Percentiles rank a stretch among this genome's conserved stretches.
Conservation (phyloP, 2,113 vertebrate genomes). For the human region DNA sequence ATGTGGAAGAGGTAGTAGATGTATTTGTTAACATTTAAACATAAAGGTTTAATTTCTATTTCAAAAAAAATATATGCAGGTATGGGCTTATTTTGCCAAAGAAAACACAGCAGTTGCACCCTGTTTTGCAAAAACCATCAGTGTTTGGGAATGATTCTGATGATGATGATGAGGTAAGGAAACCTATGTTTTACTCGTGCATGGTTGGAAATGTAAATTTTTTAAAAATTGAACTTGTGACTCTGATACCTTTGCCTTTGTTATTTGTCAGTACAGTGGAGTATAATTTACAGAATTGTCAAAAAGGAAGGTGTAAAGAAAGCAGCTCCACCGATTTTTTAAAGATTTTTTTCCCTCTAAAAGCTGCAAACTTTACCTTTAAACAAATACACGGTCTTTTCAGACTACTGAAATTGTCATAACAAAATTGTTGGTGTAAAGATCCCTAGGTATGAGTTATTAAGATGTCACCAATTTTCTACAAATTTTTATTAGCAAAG, state of each 20-base stretch:
- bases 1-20: constrained; percentile 26
- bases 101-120: constrained; percentile 86
- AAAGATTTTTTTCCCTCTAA: background rate
- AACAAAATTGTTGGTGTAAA: constrained; percentile 34
- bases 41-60: constrained; percentile 62
- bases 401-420: background rate
- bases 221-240: background rate
- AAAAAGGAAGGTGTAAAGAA: constrained; percentile 39
- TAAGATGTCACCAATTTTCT: background rate
- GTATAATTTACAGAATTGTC: background rate
- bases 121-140: constrained; percentile 87
- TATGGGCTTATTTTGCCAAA: constrained; percentile 97
- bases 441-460: background rate
- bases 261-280: background rate
- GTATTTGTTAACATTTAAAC: constrained; percentile 59
- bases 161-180: constrained; percentile 94
- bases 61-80: constrained; percentile 81
- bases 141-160: constrained; percentile 96
- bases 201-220: background rate
- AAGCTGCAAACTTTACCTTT: constrained; percentile 27
- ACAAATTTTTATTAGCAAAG: constrained; percentile 22
- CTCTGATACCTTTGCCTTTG: constrained; percentile 30
- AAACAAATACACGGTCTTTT: constrained; percentile 24
- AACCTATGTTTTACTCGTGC: constrained; percentile 38
- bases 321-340: background rate